These are phyloP conservation scores for Pseudochromis fuscus DNA, from an alignment of 2,797 vertebrate genomes.

Conservation along the genomic window DNA sequence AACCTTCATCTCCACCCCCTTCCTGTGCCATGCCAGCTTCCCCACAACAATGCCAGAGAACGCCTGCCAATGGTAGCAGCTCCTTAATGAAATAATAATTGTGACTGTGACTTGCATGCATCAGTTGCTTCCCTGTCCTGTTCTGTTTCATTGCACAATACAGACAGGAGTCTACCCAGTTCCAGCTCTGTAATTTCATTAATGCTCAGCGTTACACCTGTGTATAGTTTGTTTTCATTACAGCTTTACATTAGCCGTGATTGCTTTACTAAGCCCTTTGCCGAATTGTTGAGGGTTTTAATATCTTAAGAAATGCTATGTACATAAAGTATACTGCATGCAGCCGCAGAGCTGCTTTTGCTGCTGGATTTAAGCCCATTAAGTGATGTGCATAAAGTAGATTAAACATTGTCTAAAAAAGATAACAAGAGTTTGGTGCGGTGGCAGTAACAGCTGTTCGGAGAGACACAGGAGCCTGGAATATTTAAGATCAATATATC, in stretches of 20 bases:
- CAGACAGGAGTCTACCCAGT: conserved; percentile 57
- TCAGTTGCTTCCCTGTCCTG: conserved; percentile 74
- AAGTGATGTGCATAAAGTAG: conserved; percentile 43
- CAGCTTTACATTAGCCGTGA: conserved; percentile 61
- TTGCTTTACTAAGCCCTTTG: conserved; percentile 32
- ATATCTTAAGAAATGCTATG: conserved; percentile 27
- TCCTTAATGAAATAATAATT: conserved; percentile 86
- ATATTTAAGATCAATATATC: conserved; percentile 83
- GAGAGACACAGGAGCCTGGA: conserved; percentile 60
- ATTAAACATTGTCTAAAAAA: conserved; percentile 61
- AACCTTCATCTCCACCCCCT: conserved; percentile 47
- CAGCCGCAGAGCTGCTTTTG: conserved; percentile 4
- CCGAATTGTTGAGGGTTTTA: conserved; percentile 47
- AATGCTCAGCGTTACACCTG: conserved; percentile 68
- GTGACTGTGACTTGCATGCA: conserved; percentile 80
- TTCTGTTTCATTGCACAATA: conserved; percentile 65
- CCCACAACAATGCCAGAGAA: conserved; percentile 70
- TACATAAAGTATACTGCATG: conserved; percentile 1
- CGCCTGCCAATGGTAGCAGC: conserved; percentile 75
- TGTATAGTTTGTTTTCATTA: conserved; percentile 72
- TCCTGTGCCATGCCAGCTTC: conserved; percentile 71
- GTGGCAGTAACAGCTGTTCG: conserved; percentile 64
- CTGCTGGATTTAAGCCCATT: conserved; percentile 12
- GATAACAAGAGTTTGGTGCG: conserved; percentile 48
- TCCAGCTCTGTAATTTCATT: conserved; percentile 73